Evolutionary conservation across 2,113 vertebrate species (phyloP).

Genomic region (Petaurus breviceps): DNA sequence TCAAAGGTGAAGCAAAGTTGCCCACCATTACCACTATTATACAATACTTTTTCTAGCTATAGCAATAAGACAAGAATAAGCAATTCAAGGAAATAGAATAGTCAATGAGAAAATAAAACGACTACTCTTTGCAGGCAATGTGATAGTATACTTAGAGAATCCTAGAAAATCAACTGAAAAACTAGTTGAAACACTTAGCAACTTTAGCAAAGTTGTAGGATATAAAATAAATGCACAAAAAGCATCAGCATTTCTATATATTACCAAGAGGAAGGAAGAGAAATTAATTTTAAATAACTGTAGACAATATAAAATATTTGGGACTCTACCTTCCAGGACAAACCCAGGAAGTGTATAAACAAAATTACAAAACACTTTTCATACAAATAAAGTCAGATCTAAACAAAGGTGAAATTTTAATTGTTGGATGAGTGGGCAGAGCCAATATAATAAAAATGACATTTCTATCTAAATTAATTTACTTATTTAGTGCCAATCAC

Average conservation of each 20-base stretch:
- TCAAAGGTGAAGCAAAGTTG: background rate
- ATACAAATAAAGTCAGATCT: background rate
- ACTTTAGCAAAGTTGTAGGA: background rate
- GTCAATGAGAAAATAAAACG: background rate
- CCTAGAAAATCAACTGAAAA: background rate
- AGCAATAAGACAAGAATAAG: background rate
- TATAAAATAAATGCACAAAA: background rate
- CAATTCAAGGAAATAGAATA: background rate
- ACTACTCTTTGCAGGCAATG: background rate
- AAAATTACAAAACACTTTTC: background rate
- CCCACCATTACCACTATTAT: background rate
- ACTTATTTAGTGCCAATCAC: background rate
- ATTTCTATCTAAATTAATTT: background rate
- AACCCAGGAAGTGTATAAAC: background rate
- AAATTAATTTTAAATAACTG: background rate
- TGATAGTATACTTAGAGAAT: background rate
- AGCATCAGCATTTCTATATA: background rate
- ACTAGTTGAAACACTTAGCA: background rate
- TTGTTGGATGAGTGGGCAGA: background rate
- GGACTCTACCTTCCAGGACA: background rate
- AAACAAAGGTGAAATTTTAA: background rate
- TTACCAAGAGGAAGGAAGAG: background rate
- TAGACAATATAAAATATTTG: background rate
- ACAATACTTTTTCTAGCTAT: background rate
- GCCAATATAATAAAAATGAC: background rate